A percentile compares a stretch with the other conserved stretches of the same genome.
These are phyloP conservation scores for Ecliptopera silaceata DNA, from an alignment of 2,888 invertebrate species.

Conservation along the genomic window DNA sequence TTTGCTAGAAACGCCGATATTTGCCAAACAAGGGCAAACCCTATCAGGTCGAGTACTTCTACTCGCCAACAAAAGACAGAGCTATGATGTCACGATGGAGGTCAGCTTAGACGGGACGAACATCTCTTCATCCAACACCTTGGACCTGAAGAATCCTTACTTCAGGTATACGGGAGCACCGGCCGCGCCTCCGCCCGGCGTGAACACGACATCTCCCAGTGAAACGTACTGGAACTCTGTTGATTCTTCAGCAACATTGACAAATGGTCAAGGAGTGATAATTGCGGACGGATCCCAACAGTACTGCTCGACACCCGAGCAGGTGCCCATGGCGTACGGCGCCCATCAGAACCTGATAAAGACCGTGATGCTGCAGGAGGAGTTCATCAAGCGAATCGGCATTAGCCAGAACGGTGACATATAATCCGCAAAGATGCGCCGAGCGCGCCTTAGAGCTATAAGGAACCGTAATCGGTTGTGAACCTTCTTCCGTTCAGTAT, in stretches of 20 bases:
- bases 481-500: slow-evolving; percentile 76
- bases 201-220: slow-evolving; percentile 95
- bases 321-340: slow-evolving; percentile 64
- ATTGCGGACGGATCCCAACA: slow-evolving; percentile 71
- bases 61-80: slow-evolving; percentile 97
- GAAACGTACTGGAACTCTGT: slow-evolving; percentile 95
- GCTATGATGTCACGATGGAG: slow-evolving; percentile 99
- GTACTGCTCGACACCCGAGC: slow-evolving; percentile 70
- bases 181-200: slow-evolving; percentile 95
- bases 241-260: slow-evolving; percentile 86
- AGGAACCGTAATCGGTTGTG: slow-evolving; percentile 81
- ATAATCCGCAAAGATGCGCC: slow-evolving; percentile 79
- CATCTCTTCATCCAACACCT: slow-evolving; percentile 92
- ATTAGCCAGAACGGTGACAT: slow-evolving; percentile 81
- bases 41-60: slow-evolving; percentile 94
- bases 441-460: slow-evolving; percentile 78
- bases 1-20: slow-evolving; percentile 95
- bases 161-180: slow-evolving; percentile 98
- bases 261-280: slow-evolving; percentile 73
- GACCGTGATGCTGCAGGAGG: slow-evolving; percentile 80
- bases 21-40: slow-evolving; percentile 96
- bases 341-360: slow-evolving; percentile 77
- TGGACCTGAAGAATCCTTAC: slow-evolving; percentile 99
- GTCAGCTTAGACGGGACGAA: slow-evolving; percentile 94
- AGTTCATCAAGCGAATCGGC: slow-evolving; percentile 80